These are phyloP conservation scores for Amniataba percoides DNA, from an alignment of 2,797 vertebrate genomes.

Conservation along the genomic window DNA sequence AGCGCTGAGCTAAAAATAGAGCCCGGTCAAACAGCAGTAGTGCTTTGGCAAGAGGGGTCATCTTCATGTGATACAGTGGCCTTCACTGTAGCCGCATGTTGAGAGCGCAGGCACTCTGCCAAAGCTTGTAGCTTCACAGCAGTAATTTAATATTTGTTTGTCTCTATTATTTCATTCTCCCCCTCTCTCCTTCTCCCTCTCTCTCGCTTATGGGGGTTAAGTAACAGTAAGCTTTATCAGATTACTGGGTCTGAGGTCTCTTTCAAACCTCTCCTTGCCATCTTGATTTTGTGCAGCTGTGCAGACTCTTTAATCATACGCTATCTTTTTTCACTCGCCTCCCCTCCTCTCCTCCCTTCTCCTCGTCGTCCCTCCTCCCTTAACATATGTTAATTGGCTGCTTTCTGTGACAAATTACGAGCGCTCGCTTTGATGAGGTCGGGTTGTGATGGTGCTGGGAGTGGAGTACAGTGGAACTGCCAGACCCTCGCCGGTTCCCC, in stretches of 20 bases:
- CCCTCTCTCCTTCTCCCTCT: slow-evolving; percentile 52
- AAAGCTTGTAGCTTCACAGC: slow-evolving; percentile 82
- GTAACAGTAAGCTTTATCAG: slow-evolving; percentile 86
- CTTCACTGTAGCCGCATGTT: slow-evolving; percentile 65
- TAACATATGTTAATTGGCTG: slow-evolving; percentile 99
- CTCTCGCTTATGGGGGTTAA: slow-evolving; percentile 75
- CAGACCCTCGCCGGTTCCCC: slow-evolving; percentile 88
- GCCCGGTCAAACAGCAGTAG: slow-evolving; percentile 81
- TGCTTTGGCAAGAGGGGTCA: slow-evolving; percentile 82
- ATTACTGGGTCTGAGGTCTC: slow-evolving; percentile 90
- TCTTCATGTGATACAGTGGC: slow-evolving; percentile 79
- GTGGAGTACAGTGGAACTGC: slow-evolving; percentile 89
- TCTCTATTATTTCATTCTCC: slow-evolving; percentile 78
- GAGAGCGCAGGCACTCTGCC: slow-evolving; percentile 74
- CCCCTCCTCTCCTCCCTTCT: slow-evolving; percentile 74
- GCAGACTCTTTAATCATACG: slow-evolving; percentile 95
- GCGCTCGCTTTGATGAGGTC: slow-evolving; percentile 98
- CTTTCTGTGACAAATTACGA: slow-evolving; percentile 99
- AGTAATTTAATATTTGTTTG: slow-evolving; percentile 84
- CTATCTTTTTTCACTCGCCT: slow-evolving; percentile 91
- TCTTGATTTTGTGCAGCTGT: slow-evolving; percentile 96
- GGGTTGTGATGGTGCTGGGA: slow-evolving; percentile 94
- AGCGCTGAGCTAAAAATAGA: slow-evolving; percentile 86
- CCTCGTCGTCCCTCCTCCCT: slow-evolving; percentile 84
- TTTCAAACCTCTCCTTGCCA: slow-evolving; percentile 89